Evolutionary conservation across 2,888 invertebrate genomes (phyloP).

Genomic region (Oscheius myriophilus): DNA sequence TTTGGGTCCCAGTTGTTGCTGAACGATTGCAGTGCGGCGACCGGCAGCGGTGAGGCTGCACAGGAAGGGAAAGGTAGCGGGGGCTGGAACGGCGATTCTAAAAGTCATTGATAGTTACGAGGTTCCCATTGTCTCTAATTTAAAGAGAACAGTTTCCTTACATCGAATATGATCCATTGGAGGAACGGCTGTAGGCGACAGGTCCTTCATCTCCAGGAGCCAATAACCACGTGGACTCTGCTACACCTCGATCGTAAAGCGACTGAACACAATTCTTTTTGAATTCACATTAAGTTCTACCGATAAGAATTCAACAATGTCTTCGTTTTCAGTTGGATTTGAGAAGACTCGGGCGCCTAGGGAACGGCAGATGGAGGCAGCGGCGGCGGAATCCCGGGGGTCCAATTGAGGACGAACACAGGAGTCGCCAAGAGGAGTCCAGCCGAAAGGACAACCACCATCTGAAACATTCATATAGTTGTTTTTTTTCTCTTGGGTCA

Average conservation of each 20-base stretch:
- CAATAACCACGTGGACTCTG: constrained; percentile 20
- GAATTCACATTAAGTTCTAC: neutral
- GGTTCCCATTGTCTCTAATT: neutral
- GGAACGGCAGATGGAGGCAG: neutral
- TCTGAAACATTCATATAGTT: constrained; percentile 2
- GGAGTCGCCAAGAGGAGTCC: constrained; percentile 12
- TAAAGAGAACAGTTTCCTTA: constrained; percentile 9
- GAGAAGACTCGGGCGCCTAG: constrained; percentile 6
- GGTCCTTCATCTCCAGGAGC: constrained; percentile 12
- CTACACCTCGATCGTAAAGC: constrained; percentile 11
- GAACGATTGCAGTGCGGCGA: constrained; percentile 46
- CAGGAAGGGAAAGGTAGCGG: constrained; percentile 53
- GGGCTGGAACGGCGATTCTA: constrained; percentile 41
- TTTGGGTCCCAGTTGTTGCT: constrained; percentile 50
- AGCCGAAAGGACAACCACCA: constrained; percentile 12
- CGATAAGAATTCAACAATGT: constrained; percentile 8
- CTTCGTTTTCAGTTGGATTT: constrained; percentile 2
- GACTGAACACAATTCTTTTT: neutral
- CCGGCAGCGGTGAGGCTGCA: constrained; percentile 50
- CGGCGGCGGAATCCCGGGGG: constrained; percentile 1
- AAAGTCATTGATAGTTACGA: neutral
- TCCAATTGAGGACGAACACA: constrained; percentile 12
- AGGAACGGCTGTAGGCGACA: constrained; percentile 35
- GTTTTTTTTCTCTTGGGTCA: no score
- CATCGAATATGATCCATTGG: constrained; percentile 39